Evolutionary conservation across 2,797 vertebrate genomes (phyloP).

Genomic region (Thripadectes ignobilis): DNA sequence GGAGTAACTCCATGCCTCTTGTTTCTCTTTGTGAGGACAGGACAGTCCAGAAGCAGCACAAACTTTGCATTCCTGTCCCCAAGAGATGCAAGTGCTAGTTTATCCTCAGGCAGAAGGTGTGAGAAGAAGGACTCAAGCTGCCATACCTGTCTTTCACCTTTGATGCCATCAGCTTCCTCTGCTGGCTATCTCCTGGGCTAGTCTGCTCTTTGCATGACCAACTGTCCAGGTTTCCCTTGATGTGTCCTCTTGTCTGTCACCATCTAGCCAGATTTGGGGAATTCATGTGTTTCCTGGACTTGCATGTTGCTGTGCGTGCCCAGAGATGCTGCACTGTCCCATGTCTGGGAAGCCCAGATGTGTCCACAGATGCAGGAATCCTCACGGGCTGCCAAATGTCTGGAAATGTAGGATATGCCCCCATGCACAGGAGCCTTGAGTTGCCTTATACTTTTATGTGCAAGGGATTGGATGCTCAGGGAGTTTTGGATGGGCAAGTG

Average conservation of each 20-base stretch:
- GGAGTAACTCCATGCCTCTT: slow-evolving; percentile 31
- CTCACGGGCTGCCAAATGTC: background rate
- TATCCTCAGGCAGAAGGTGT: background rate
- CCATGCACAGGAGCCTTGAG: background rate
- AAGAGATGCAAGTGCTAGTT: background rate
- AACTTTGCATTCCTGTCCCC: background rate
- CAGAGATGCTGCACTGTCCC: background rate
- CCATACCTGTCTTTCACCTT: background rate
- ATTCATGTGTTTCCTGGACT: background rate
- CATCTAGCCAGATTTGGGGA: background rate
- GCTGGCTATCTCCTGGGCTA: background rate
- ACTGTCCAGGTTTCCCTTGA: background rate
- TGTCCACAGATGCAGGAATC: slow-evolving; percentile 46
- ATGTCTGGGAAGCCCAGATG: slow-evolving; percentile 9
- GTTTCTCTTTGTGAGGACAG: slow-evolving; percentile 9
- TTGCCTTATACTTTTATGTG: background rate
- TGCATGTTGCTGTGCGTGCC: background rate
- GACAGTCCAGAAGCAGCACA: background rate
- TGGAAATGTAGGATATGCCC: slow-evolving; percentile 48
- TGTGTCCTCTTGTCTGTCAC: background rate
- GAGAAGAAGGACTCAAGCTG: background rate
- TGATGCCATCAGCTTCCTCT: background rate
- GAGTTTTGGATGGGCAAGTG: background rate
- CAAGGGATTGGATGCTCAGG: background rate
- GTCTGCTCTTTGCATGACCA: background rate